Percentiles rank a stretch among this genome's conserved stretches.
Conservation (phyloP, 92 coral and sea anemone genomes). For the Bergia sp. region DNA sequence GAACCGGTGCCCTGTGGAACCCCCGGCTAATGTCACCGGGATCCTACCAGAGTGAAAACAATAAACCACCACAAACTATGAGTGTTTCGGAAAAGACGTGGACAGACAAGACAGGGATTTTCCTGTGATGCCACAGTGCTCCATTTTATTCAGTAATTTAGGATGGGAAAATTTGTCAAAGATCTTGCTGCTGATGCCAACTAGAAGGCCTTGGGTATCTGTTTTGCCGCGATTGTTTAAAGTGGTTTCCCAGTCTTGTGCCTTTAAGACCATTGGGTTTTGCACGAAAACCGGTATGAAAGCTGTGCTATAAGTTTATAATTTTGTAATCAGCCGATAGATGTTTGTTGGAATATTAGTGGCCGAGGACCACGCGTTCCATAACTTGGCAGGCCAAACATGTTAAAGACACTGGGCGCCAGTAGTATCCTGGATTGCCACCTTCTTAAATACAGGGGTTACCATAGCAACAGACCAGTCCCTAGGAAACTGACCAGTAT, state of each 20-base stretch:
- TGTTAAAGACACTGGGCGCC: conserved; percentile 8
- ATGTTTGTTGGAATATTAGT: not conserved
- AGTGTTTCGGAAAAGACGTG: not conserved
- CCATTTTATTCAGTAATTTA: conserved; percentile 20
- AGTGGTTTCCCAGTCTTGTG: conserved; percentile 17
- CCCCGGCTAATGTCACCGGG: not conserved
- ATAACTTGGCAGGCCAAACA: conserved; percentile 18
- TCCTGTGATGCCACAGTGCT: conserved; percentile 5
- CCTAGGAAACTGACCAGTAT: not conserved
- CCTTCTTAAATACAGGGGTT: conserved; percentile 34
- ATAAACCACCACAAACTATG: conserved; percentile 4
- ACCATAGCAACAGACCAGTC: conserved; percentile 39
- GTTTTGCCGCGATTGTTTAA: conserved; percentile 20
- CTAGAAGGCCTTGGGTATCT: not conserved
- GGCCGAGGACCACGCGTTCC: conserved; percentile 24
- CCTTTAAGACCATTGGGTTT: conserved; percentile 1
- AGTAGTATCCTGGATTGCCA: conserved; percentile 14
- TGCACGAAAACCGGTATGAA: conserved; percentile 26
- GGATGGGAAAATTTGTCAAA: conserved; percentile 35
- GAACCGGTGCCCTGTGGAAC: conserved; percentile 43
- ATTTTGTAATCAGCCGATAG: conserved; percentile 2
- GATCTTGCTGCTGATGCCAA: not conserved
- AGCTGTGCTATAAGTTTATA: conserved; percentile 8
- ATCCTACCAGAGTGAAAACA: not conserved
- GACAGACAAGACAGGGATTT: conserved; percentile 9